phyloP scores from a whole-genome alignment of 2,888 invertebrate species.

The Melanophora roralis region DNA sequence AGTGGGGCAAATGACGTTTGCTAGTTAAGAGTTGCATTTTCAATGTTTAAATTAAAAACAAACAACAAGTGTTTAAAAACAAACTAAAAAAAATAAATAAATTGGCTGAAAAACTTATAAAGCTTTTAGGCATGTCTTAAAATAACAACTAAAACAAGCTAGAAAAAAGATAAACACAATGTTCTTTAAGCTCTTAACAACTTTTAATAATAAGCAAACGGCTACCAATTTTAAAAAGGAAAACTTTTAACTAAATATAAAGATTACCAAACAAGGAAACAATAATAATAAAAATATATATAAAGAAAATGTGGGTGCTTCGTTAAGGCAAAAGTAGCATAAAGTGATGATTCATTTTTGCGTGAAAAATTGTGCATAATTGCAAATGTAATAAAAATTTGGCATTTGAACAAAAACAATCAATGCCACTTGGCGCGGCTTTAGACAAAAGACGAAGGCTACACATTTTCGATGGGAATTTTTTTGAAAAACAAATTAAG shows the following conservation, averaged over 20 bases:
- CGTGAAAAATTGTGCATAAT: neutral
- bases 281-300: neutral
- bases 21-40: constrained; percentile 15
- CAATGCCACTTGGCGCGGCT: neutral
- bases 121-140: constrained; percentile 39
- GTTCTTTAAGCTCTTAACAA: constrained; percentile 47
- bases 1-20: neutral
- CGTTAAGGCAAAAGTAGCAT: neutral
- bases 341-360: neutral
- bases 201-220: neutral
- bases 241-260: constrained; percentile 6
- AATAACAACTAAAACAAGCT: constrained; percentile 16
- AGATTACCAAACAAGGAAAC: constrained; percentile 11
- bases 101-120: constrained; percentile 26
- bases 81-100: neutral
- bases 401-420: constrained; percentile 4
- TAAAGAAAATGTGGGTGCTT: constrained; percentile 8
- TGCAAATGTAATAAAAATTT: constrained; percentile 8
- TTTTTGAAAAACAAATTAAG: no score
- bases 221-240: constrained; percentile 33
- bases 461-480: no score
- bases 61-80: constrained; percentile 28
- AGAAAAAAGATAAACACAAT: constrained; percentile 32
- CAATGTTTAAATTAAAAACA: neutral
- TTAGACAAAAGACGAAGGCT: neutral